Base-by-base conservation (phyloP, 2,113 vertebrate genomes). In the Rafetus swinhoei region DNA sequence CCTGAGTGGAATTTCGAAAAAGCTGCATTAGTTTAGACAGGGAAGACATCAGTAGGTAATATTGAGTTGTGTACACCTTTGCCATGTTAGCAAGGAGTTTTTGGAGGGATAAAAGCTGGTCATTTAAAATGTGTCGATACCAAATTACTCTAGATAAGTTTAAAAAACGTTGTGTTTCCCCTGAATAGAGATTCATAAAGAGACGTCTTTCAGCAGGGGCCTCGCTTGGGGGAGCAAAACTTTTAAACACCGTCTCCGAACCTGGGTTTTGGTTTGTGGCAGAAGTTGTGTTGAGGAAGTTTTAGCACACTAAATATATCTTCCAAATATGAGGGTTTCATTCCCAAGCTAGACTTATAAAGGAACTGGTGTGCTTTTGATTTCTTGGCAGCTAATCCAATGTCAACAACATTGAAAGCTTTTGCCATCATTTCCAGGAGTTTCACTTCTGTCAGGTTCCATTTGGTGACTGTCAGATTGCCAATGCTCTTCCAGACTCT, bases 391-490 rank as follows among this genome's bases (percentile, higher is more conserved):
- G 56, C 90, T 24, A 85, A 13, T 5, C 89, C 94, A 1, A 96
- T 90, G 45, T 97, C 94, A 59, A 96, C 81, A 0, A 97, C 90
- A 87, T 91, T 82, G 32, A 97, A 82, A 87, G 94, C 93, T 85
- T 91, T 96, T 56, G 81, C 92, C 90, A 97, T 50, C 0, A 79
- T 81, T 89, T 97, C 91, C 76, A 97, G 86, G 60, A 97, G 54
- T 72, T 93, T 91, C 84, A 97, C 90, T 80, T 97, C 87, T 0
- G 93, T 95, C 1, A 95, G 74, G 65, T 95, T 97, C 97, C 97
- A 97, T 32, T 94, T 96, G 87, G 85, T 94, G 93, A 81, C 93
- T 76, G 93, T 86, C 53, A 90, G 1, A 0, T 76, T 85, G 65
- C 95, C 91, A 52, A 88, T 59, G 52, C 89, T 82, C 0, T 45